phyloP scores from a whole-genome alignment of 2,888 invertebrate genomes.

The Rhagonycha fulva region DNA sequence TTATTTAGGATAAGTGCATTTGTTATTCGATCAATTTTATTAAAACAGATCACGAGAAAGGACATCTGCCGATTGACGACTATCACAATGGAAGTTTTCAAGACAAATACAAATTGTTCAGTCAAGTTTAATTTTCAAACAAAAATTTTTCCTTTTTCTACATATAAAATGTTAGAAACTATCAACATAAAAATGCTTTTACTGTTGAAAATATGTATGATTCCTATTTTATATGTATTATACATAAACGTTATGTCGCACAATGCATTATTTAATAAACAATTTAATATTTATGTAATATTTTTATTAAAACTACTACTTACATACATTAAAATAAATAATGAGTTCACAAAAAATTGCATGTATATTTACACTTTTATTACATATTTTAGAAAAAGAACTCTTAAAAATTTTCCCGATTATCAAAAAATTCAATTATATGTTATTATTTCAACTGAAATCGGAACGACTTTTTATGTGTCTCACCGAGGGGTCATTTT shows the following conservation, averaged over 20 bases:
- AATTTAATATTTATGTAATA: too few species aligned
- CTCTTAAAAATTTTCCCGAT: too few species aligned
- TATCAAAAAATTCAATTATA: too few species aligned
- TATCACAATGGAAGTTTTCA: background rate
- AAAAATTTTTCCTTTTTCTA: background rate
- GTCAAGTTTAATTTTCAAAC: conserved; percentile 4
- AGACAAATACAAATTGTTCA: conserved; percentile 1
- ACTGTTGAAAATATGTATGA: background rate
- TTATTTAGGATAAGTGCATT: background rate
- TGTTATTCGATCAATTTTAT: background rate
- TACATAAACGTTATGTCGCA: background rate
- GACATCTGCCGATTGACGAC: conserved; percentile 3
- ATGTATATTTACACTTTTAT: too few species aligned
- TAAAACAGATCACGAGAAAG: background rate
- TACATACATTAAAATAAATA: too few species aligned
- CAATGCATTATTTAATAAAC: too few species aligned
- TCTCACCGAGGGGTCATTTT: too few species aligned
- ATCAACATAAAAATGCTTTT: background rate
- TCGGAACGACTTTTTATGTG: too few species aligned
- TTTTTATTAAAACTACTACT: too few species aligned
- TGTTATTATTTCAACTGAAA: too few species aligned
- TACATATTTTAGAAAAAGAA: too few species aligned
- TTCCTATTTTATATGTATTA: background rate
- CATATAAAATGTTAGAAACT: background rate
- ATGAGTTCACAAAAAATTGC: too few species aligned